phyloP scores from a whole-genome alignment of 2,888 invertebrate species.

The Anagyrus pseudococci region DNA sequence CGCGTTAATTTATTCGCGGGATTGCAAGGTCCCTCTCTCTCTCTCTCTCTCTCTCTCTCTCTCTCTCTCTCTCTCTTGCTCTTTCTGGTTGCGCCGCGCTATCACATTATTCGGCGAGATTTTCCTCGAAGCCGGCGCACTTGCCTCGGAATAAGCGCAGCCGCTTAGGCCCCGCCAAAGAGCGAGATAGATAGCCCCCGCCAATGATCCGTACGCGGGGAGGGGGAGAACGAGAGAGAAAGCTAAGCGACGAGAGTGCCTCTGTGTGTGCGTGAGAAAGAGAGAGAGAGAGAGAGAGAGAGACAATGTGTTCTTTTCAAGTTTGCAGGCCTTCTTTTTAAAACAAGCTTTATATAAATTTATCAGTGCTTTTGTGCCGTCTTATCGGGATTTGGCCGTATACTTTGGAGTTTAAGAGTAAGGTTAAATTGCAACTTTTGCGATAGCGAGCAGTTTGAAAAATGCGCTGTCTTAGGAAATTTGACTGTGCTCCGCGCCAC shows the following conservation, averaged over 20 bases:
- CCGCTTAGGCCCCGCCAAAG: too few species aligned
- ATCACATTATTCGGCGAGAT: too few species aligned
- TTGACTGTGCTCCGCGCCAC: background rate
- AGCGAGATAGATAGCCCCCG: too few species aligned
- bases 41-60: too few species aligned
- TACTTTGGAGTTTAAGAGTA: slow-evolving; percentile 18
- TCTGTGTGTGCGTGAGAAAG: too few species aligned
- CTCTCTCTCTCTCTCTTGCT: too few species aligned
- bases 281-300: slow-evolving; percentile 3
- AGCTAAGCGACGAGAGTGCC: too few species aligned
- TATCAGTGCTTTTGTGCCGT: slow-evolving; percentile 49
- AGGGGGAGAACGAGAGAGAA: background rate
- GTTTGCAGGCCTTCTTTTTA: slow-evolving; percentile 39
- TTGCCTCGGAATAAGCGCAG: too few species aligned
- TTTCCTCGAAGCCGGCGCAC: too few species aligned
- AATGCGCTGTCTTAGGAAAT: slow-evolving; percentile 29
- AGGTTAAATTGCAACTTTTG: slow-evolving; percentile 36
- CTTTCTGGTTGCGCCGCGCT: slow-evolving; percentile 5
- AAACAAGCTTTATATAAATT: slow-evolving; percentile 53
- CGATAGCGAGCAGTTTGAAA: slow-evolving; percentile 27
- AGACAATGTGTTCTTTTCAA: background rate
- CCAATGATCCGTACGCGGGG: background rate
- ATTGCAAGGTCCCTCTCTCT: too few species aligned
- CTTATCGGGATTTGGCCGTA: slow-evolving; percentile 52
- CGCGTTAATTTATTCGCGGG: too few species aligned